phyloP scores from a whole-genome alignment of 2,797 vertebrate species.

The Myripristis murdjan region DNA sequence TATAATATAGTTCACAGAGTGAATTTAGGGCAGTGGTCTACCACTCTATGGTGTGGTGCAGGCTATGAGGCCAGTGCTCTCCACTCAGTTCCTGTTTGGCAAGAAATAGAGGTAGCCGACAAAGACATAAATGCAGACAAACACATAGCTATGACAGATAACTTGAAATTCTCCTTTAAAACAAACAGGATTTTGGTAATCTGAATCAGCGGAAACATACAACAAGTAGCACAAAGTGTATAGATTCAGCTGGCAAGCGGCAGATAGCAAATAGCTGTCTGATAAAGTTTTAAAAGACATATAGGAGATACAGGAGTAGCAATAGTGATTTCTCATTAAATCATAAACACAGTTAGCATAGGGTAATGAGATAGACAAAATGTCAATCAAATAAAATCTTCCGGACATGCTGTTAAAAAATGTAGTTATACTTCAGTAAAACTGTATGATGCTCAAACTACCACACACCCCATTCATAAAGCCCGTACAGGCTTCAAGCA shows the following conservation, averaged over 20 bases:
- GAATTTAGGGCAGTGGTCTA: conserved; percentile 58
- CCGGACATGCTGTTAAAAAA: not conserved
- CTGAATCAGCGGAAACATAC: conserved; percentile 27
- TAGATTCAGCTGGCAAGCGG: conserved; percentile 12
- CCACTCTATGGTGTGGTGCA: conserved; percentile 57
- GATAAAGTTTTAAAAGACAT: not conserved
- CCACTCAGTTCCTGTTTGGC: conserved; percentile 67
- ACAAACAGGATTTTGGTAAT: conserved; percentile 14
- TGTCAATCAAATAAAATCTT: not conserved
- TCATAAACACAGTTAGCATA: not conserved
- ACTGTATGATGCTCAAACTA: not conserved
- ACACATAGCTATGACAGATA: conserved; percentile 66
- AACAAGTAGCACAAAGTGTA: conserved; percentile 41
- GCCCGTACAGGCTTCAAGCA: too few species aligned
- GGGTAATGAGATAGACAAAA: not conserved
- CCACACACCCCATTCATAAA: not conserved
- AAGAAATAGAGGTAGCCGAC: conserved; percentile 55
- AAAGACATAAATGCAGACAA: conserved; percentile 59
- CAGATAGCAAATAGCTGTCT: not conserved
- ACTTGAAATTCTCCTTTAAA: conserved; percentile 19
- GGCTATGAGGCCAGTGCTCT: conserved; percentile 56
- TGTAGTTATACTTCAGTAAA: not conserved
- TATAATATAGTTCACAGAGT: conserved; percentile 54
- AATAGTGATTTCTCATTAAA: not conserved
- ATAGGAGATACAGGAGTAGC: not conserved